Conservation (phyloP, 2,888 invertebrate species). For the Clivina fossor region DNA sequence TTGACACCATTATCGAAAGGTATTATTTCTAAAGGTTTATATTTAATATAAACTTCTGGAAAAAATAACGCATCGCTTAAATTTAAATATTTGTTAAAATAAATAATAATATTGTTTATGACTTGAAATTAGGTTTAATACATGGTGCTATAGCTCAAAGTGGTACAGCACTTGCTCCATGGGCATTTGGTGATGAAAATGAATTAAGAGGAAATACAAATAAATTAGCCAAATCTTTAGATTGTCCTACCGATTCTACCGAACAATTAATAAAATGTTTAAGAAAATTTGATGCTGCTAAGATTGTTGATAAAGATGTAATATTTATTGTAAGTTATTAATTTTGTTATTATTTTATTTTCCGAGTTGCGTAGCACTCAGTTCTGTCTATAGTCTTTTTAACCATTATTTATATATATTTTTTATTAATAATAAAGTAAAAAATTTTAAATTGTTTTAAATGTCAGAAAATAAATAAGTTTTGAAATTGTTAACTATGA, state of each 20-base stretch:
- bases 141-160: slow-evolving; percentile 75
- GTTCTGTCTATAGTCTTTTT: too few species aligned
- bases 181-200: slow-evolving; percentile 47
- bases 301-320: slow-evolving; percentile 67
- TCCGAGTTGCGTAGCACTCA: not conserved
- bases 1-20: slow-evolving; percentile 51
- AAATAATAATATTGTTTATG: too few species aligned
- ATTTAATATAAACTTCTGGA: too few species aligned
- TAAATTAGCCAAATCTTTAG: slow-evolving; percentile 62
- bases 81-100: not conserved
- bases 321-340: slow-evolving; percentile 67
- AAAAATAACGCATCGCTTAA: too few species aligned
- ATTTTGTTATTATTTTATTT: not conserved
- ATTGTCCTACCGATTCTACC: slow-evolving; percentile 60
- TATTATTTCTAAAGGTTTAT: too few species aligned
- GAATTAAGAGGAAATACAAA: slow-evolving; percentile 61
- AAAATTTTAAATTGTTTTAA: too few species aligned
- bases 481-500: too few species aligned
- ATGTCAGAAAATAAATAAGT: too few species aligned
- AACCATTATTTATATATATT: too few species aligned
- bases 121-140: slow-evolving; percentile 61
- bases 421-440: too few species aligned
- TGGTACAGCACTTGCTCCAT: slow-evolving; percentile 61
- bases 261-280: slow-evolving; percentile 63
- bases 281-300: slow-evolving; percentile 60